Conservation (phyloP, 2,113 vertebrate genomes). For the Solea solea region DNA sequence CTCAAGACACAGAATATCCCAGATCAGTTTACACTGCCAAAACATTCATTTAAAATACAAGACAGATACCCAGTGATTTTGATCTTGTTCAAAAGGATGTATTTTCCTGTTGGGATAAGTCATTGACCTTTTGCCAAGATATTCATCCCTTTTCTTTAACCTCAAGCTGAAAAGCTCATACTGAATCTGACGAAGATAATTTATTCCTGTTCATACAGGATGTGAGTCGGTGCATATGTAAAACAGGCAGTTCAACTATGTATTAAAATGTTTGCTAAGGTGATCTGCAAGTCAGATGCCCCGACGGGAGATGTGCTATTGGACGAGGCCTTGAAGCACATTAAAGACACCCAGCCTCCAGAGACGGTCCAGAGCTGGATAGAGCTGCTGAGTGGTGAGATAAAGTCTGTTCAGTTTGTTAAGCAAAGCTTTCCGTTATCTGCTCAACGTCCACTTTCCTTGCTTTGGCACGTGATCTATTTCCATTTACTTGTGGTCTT, state of each 20-base stretch:
- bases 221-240: neutral
- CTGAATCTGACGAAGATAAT: neutral
- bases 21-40: too few species aligned
- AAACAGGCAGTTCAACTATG: constrained; percentile 14
- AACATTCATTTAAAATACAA: too few species aligned
- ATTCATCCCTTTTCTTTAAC: too few species aligned
- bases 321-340: constrained; percentile 97
- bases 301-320: constrained; percentile 97
- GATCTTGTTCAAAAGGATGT: too few species aligned
- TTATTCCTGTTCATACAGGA: constrained; percentile 38
- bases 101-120: too few species aligned
- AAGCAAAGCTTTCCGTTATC: neutral
- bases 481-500: neutral
- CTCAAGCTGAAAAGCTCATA: too few species aligned
- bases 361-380: constrained; percentile 99
- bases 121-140: too few species aligned
- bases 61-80: too few species aligned
- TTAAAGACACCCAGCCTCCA: constrained; percentile 96
- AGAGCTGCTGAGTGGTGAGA: constrained; percentile 97
- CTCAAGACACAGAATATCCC: too few species aligned
- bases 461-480: neutral
- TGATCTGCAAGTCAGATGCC: constrained; percentile 96
- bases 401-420: constrained; percentile 10
- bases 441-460: neutral
- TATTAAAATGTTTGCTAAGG: constrained; percentile 77